A percentile compares a stretch with the other conserved stretches of the same genome.
Conservation (phyloP, 2,888 invertebrate species). For the Ditula angustiorana region DNA sequence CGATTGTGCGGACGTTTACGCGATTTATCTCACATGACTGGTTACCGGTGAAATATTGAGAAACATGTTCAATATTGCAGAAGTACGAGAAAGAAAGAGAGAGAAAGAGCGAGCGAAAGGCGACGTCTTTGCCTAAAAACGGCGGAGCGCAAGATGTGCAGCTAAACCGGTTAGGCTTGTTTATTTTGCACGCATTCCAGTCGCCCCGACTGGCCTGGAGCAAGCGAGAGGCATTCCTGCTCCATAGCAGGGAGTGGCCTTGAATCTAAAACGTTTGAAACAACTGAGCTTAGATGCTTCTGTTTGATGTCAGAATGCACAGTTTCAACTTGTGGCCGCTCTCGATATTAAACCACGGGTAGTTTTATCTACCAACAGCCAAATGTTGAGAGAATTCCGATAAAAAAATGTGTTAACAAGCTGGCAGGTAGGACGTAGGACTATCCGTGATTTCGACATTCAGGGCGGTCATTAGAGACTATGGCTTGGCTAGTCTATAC, state of each 20-base stretch:
- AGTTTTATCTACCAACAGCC: no score
- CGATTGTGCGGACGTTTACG: conserved; percentile 11
- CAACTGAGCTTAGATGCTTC: conserved; percentile 56
- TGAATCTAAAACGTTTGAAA: conserved; percentile 64
- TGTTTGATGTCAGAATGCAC: conserved; percentile 48
- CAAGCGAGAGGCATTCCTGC: conserved; percentile 74
- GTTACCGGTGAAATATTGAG: conserved; percentile 42
- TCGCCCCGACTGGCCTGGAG: conserved; percentile 70
- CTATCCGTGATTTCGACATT: no score
- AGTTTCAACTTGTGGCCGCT: no score
- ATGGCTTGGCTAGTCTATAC: neutral
- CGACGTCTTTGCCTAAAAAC: conserved; percentile 60
- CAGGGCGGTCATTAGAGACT: no score
- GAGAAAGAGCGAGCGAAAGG: conserved; percentile 47
- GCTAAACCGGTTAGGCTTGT: conserved; percentile 78
- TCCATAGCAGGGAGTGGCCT: conserved; percentile 58
- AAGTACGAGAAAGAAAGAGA: conserved; percentile 58
- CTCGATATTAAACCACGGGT: no score
- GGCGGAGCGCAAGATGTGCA: conserved; percentile 73
- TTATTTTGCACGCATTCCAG: conserved; percentile 85
- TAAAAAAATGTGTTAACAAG: no score
- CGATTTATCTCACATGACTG: conserved; percentile 50
- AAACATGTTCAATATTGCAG: conserved; percentile 22
- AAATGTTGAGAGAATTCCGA: no score
- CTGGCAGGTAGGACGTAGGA: no score